Conservation (phyloP, 1,140 invertebrate species). For the Camponotus pennsylvanicus region DNA sequence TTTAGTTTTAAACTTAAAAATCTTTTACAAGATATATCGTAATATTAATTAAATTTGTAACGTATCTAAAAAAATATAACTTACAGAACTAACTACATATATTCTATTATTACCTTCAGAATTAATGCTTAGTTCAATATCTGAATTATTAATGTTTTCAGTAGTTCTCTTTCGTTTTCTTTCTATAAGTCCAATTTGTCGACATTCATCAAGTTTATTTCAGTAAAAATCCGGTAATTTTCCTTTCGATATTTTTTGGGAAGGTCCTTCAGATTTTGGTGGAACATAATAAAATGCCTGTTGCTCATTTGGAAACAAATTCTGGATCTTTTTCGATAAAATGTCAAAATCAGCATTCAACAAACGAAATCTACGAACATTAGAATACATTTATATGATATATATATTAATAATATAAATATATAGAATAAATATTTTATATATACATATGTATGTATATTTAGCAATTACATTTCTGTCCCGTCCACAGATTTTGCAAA, state of each 20-base stretch:
- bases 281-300: conserved; percentile 8
- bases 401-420: not conserved
- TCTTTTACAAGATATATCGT: not conserved
- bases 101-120: not conserved
- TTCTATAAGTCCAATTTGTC: not conserved
- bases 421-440: not conserved
- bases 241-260: conserved; percentile 14
- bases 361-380: not conserved
- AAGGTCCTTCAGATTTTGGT: not conserved
- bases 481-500: not conserved
- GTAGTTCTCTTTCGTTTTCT: not conserved
- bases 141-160: not conserved
- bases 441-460: too few relatives aligned
- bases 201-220: conserved; percentile 18
- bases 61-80: too few relatives aligned
- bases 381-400: not conserved
- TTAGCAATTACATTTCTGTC: not conserved
- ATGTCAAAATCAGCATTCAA: not conserved
- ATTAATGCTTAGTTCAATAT: not conserved
- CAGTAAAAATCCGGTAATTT: conserved; percentile 1
- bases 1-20: not conserved
- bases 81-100: too few relatives aligned
- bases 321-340: not conserved
- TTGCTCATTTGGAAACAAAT: not conserved
- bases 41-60: not conserved